Conservation (phyloP, 2,888 invertebrate species). For the Pseudococcus jackbeardsleyi region DNA sequence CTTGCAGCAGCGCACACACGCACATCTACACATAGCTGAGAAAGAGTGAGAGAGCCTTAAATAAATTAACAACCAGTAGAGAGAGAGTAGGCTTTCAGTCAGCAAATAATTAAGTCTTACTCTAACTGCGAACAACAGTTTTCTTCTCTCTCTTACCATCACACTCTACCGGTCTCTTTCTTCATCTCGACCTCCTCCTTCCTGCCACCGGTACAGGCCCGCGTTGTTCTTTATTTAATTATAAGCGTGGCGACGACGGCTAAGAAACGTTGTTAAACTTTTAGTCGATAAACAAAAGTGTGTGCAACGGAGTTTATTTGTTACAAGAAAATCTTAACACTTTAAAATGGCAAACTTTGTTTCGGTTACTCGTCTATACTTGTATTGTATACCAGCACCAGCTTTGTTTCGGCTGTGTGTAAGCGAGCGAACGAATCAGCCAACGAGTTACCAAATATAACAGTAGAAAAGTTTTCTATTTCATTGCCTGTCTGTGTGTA, state of each 20-base stretch:
- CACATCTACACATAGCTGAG: background rate
- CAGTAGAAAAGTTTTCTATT: too few relatives aligned
- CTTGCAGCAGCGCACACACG: conserved; percentile 34
- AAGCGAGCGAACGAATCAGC: background rate
- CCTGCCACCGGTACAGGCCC: background rate
- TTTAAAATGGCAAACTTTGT: conserved; percentile 59
- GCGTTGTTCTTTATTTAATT: conserved; percentile 63
- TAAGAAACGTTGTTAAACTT: conserved; percentile 64
- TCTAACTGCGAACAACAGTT: conserved; percentile 63
- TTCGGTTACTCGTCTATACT: conserved; percentile 40
- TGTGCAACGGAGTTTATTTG: conserved; percentile 58
- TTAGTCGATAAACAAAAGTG: conserved; percentile 64
- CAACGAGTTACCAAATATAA: background rate
- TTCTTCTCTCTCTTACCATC: background rate
- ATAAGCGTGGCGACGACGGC: conserved; percentile 64
- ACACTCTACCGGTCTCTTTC: background rate
- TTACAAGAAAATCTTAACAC: conserved; percentile 61
- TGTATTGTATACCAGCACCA: background rate
- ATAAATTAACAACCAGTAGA: conserved; percentile 58
- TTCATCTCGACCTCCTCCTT: background rate
- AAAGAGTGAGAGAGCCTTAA: conserved; percentile 24
- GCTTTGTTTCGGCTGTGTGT: background rate
- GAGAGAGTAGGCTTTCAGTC: conserved; percentile 63
- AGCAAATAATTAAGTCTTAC: conserved; percentile 65
- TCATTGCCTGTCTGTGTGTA: too few relatives aligned